A percentile compares a stretch with the other conserved stretches of the same genome.
phyloP scores from a whole-genome alignment of 2,888 invertebrate species.

The Macrosiphum euphorbiae region DNA sequence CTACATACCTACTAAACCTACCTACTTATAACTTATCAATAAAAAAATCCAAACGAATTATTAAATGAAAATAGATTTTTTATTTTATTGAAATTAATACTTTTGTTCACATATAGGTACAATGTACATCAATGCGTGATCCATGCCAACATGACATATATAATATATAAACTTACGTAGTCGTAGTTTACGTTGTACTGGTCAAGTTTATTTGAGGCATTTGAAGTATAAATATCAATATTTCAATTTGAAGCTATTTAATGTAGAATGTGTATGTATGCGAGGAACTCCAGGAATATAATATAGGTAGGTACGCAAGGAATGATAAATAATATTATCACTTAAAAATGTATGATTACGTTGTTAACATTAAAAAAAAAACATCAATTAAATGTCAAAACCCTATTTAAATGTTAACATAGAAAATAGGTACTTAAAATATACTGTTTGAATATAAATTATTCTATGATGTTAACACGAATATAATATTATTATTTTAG shows the following conservation, averaged over 20 bases:
- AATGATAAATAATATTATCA: neutral
- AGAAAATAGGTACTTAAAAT: neutral
- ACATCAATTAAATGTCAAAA: neutral
- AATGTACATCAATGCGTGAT: neutral
- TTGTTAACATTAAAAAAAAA: neutral
- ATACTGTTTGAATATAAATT: neutral
- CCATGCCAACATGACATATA: neutral
- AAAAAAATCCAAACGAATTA: neutral
- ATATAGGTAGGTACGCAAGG: neutral
- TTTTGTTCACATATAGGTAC: neutral
- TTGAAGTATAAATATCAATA: neutral
- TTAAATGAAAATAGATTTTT: neutral
- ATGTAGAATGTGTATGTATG: neutral
- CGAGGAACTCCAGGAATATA: neutral
- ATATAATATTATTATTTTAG: neutral
- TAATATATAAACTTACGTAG: neutral
- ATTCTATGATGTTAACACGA: neutral
- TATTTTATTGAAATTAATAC: neutral
- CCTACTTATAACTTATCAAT: neutral
- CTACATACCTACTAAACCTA: neutral
- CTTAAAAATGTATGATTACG: neutral
- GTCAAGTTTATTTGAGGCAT: neutral
- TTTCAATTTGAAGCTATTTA: neutral
- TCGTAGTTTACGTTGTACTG: neutral
- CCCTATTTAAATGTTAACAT: neutral